Evolutionary conservation across 2,797 vertebrate genomes (phyloP), one percentile per base, ranked within the genome.

Genomic region (Calcarius lapponicus): DNA sequence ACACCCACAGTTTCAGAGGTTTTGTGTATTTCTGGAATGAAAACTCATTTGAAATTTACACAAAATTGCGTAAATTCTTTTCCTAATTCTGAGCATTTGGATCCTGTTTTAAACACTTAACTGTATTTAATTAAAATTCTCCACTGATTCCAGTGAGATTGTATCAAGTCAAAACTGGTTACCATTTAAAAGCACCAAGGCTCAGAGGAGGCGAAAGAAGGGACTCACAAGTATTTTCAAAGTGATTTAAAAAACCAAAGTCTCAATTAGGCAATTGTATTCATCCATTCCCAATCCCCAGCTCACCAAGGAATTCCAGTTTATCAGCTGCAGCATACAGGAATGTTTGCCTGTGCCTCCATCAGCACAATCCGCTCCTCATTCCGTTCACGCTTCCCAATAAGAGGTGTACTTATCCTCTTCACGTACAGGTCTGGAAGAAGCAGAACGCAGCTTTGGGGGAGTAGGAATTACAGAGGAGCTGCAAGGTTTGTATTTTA

Each of bases 381-480:
- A 25, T 69, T 64, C 79, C 76, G 79, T 76, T 84, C 76, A 62
- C 73, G 31, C 75, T 84, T 80, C 47, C 72, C 76, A 58, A 10
- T 36, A 53, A 58, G 54, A 80, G 60, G 7, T 48, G 40, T 12
- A 36, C 62, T 84, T 60, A 67, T 92, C 73, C 70, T 66, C 48
- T 88, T 26, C 40, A 61, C 16, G 48, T 31, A 34, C 4, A 69
- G 9, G 1, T 65, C 90, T 89, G 88, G 67, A 91, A 93, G 85
- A 65, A 86, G 32, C 7, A 9, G 40, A 91, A 84, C 18, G 51
- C 58, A 48, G 92, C 66, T 95, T 91, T 51, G 29, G 24, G 71
- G 65, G 69, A 87, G 50, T 62, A 69, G 70, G 73, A 95, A 93
- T 92, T 78, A 65, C 29, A 92, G 69, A 87, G 57, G 14, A 95